Conservation (phyloP, 30 jellyfish, hydroid and myxozoan species). For the Turritopsis rubra region DNA sequence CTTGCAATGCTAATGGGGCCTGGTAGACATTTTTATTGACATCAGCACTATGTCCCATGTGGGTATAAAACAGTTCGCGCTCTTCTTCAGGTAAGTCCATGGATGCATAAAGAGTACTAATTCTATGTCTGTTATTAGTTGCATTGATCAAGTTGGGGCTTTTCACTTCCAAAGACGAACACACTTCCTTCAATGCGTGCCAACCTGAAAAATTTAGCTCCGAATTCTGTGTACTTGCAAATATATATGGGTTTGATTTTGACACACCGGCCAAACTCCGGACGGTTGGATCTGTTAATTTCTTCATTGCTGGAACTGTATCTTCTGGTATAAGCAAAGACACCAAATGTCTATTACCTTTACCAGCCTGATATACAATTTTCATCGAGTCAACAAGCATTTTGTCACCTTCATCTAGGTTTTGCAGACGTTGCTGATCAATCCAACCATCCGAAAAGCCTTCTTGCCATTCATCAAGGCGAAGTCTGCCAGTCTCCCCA, state of each 20-base stretch:
- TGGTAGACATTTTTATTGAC: constrained; percentile 4
- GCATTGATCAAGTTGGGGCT: neutral
- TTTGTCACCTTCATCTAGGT: neutral
- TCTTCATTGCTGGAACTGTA: constrained; percentile 3
- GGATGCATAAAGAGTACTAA: constrained; percentile 7
- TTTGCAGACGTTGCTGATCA: constrained; percentile 14
- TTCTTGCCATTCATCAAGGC: constrained; percentile 9
- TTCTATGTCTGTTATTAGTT: constrained; percentile 6
- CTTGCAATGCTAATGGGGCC: constrained; percentile 16
- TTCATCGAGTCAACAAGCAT: constrained; percentile 11
- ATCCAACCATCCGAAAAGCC: constrained; percentile 15
- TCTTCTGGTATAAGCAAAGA: constrained; percentile 12
- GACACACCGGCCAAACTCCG: constrained; percentile 8
- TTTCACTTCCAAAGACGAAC: constrained; percentile 8
- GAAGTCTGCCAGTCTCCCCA: constrained; percentile 15
- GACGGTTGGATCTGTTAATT: neutral
- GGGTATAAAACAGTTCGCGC: constrained; percentile 2
- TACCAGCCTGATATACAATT: constrained; percentile 7
- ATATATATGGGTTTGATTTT: neutral
- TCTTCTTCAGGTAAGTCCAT: constrained; percentile 10
- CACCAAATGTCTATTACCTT: neutral
- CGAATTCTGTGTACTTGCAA: constrained; percentile 15
- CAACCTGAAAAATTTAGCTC: constrained; percentile 11
- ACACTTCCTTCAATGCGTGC: constrained; percentile 12
- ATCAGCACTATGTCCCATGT: constrained; percentile 9